Evolutionary conservation across 2,113 vertebrate species (phyloP), one percentile per base, ranked within the genome.

Genomic region (Paracanthobrama guichenoti): DNA sequence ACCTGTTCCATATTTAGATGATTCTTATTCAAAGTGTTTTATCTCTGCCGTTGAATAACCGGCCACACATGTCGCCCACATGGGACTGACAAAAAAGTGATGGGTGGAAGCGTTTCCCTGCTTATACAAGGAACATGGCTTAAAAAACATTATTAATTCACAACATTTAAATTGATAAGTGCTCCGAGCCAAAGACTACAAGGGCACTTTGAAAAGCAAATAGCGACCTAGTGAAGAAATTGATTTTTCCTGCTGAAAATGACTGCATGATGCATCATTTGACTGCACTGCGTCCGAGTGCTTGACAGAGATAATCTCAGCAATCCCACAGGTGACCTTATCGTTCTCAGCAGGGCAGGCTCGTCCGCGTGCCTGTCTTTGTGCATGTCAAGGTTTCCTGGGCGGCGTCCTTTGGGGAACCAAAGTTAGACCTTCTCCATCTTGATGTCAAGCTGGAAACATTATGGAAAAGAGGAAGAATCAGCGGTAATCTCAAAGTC

Each of bases 161-260:
- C 95, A 95, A 94, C 95, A 96, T 96, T 96, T 96, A 96, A 96
- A 96, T 96, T 96, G 95, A 96, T 96, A 96, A 96, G 96, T 96
- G 95, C 94, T 94, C 90, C 91, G 92, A 94, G 93, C 94, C 94
- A 93, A 95, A 95, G 93, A 95, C 95, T 96, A 95, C 96, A 97
- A 96, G 96, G 96, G 96, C 96, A 96, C 96, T 96, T 96, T 97
- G 96, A 96, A 96, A 96, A 96, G 95, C 96, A 96, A 96, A 96
- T 95, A 96, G 95, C 93, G 93, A 94, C 94, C 94, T 94, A 94
- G 94, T 94, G 93, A 94, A 95, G 95, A 95, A 97, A 96, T 96
- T 94, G 95, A 96, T 96, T 96, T 95, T 85, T 86, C 92, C 92
- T 94, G 95, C 94, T 87, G 94, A 96, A 96, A 96, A 95, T 96